These are phyloP conservation scores for Uria lomvia DNA, from an alignment of 2,113 vertebrate genomes.

Conservation along the genomic window DNA sequence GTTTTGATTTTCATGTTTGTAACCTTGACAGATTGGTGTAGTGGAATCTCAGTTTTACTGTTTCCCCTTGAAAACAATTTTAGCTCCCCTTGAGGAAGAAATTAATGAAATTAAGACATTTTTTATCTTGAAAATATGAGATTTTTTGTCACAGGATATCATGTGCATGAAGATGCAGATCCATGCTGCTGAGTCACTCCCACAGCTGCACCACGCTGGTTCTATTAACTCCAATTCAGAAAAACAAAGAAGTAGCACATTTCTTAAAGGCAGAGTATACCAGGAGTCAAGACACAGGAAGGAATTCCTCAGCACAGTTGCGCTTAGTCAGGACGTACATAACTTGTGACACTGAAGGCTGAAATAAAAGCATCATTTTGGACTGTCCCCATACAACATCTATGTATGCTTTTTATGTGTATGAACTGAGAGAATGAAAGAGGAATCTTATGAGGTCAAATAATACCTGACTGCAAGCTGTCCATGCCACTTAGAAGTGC, in stretches of 20 bases:
- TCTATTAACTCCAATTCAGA: background rate
- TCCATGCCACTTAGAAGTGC: background rate
- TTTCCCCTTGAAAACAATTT: background rate
- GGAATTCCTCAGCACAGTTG: background rate
- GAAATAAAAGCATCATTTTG: background rate
- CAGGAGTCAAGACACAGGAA: background rate
- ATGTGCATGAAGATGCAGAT: background rate
- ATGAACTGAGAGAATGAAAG: background rate
- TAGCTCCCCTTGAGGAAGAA: background rate
- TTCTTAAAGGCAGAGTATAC: background rate
- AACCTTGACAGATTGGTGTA: background rate
- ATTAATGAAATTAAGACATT: background rate
- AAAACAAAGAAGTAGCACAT: background rate
- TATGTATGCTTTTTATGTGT: background rate
- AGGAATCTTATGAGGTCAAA: background rate
- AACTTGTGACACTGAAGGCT: background rate
- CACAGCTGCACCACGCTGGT: background rate
- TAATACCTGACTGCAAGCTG: background rate
- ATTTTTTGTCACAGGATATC: slow-evolving; percentile 12
- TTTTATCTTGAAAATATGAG: background rate
- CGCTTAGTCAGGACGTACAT: background rate
- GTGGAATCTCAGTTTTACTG: background rate
- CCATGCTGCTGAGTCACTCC: slow-evolving; percentile 25
- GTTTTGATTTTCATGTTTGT: background rate
- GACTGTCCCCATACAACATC: background rate